Evolutionary conservation across 2,797 vertebrate genomes (phyloP).

Genomic region (Picus viridis): DNA sequence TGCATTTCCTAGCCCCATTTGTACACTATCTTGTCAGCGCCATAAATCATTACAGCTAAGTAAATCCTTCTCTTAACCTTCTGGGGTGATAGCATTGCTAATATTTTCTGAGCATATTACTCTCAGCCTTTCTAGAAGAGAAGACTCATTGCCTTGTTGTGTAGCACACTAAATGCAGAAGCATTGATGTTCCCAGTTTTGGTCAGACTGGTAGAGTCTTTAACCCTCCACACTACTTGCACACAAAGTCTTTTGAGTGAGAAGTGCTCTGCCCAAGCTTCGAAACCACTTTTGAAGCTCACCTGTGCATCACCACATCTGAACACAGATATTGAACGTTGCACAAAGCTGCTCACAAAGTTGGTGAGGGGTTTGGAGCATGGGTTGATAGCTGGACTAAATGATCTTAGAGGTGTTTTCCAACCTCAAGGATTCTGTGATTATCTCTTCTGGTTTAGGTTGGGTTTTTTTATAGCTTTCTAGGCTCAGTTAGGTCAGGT

Average conservation of each 20-base stretch:
- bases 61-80: constrained; percentile 76
- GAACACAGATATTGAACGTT: background rate
- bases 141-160: background rate
- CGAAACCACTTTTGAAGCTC: background rate
- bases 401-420: too few relatives aligned
- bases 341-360: background rate
- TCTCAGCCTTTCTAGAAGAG: constrained; percentile 39
- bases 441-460: background rate
- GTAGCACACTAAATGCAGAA: constrained; percentile 31
- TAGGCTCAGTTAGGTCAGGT: background rate
- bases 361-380: too few relatives aligned
- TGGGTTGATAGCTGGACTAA: too few relatives aligned
- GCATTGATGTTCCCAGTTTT: background rate
- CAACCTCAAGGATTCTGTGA: too few relatives aligned
- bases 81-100: constrained; percentile 53
- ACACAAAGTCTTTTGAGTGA: background rate
- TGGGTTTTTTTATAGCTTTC: background rate
- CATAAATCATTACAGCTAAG: constrained; percentile 75
- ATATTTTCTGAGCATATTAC: constrained; percentile 51
- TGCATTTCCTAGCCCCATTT: constrained; percentile 55
- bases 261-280: background rate
- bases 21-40: constrained; percentile 56
- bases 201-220: background rate
- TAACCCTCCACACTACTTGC: background rate
- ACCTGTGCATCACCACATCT: background rate